Base-by-base conservation (phyloP, 2,797 vertebrate genomes). In the Dicrostonyx torquatus region DNA sequence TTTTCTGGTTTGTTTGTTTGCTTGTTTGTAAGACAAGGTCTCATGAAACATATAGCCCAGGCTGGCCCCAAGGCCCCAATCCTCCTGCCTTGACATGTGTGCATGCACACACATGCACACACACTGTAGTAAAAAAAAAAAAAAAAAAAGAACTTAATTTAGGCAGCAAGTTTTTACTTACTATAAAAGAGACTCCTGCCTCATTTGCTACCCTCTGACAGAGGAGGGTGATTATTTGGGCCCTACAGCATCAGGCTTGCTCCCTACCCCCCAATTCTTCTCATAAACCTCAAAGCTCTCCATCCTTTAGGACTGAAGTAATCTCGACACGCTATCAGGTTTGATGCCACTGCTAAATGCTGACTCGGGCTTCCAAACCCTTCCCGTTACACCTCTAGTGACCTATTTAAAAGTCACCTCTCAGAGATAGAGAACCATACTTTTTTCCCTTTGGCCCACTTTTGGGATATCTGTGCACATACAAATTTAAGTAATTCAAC, bases 401-500 rank as follows among this genome's bases (percentile, higher is more conserved):
- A 97, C 94, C 94, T 97, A 96, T 91, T 97, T 97, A 97, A 87
- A 62, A 92, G 89, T 48, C 60, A 94, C 34, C 95, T 96, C 78
- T 96, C 95, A 88, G 72, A 90, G 94, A 92, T 22, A 72, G 72
- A 93, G 73, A 45, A 40, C 58, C 37, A 84, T 20, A 53, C 70
- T 96, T 94, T 89, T 94, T 89, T 53, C 92, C 95, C 82, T 91
- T 62, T 77, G 80, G 87, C 26, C 50, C 66, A 80, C 34, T 97
- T 95, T 95, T 87, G 58, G 58, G 40, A 75, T 93, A 29, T 50
- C 85, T 58, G 60, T 64, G 17, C 45, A 48, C 7, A 75, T 40
- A 92, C 43, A 87, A 94, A 94, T 34, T 45, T 85, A 88, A 90
- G 66, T 88, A 91, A 86, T 34, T 26, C 22, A 93, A 29, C n/a